These are phyloP conservation scores for Tanypteryx hageni DNA, from an alignment of 2,888 invertebrate genomes.

Conservation along the genomic window DNA sequence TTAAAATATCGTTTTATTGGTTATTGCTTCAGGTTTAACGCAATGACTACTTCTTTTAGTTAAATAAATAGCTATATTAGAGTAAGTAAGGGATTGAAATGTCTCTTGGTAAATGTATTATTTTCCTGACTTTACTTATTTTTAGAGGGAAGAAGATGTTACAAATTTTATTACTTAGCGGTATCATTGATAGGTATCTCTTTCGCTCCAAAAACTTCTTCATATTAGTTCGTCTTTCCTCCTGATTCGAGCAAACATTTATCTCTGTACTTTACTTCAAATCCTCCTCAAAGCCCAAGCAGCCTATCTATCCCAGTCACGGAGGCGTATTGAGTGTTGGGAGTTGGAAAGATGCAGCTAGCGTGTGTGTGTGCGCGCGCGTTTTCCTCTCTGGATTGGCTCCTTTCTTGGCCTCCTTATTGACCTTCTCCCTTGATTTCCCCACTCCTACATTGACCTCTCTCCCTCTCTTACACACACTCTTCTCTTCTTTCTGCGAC, in stretches of 20 bases:
- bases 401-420: neutral
- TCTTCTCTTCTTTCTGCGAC: neutral
- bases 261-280: neutral
- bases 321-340: conserved; percentile 18
- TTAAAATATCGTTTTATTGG: too few relatives aligned
- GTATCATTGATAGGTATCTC: neutral
- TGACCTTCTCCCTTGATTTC: neutral
- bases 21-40: too few relatives aligned
- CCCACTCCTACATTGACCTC: too few relatives aligned
- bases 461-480: too few relatives aligned
- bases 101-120: neutral
- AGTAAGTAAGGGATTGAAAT: too few relatives aligned
- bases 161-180: neutral
- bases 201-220: neutral
- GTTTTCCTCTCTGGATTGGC: neutral
- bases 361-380: neutral
- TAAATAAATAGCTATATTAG: too few relatives aligned
- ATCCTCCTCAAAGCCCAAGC: neutral
- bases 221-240: neutral
- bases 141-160: neutral
- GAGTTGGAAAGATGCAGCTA: conserved; percentile 15
- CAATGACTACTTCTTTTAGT: too few relatives aligned
- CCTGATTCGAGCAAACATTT: neutral
- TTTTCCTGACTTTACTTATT: neutral
- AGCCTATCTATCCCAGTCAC: neutral